These are phyloP conservation scores for Pterobdella sp. DNA, from an alignment of 2,888 invertebrate species.

Conservation along the genomic window DNA sequence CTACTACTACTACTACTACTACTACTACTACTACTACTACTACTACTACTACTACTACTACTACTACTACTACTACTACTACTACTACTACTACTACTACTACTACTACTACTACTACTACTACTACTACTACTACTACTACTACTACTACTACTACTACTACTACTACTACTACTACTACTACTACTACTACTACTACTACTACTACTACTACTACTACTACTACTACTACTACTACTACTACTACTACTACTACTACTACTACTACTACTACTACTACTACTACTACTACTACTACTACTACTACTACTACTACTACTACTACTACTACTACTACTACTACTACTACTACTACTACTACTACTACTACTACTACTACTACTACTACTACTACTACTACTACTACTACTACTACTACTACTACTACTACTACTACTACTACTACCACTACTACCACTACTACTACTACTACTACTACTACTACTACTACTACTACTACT, in stretches of 20 bases:
- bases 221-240: constrained; percentile 19
- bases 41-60: constrained; percentile 21
- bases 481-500: constrained; percentile 16
- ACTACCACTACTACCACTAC: not conserved
- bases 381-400: constrained; percentile 16
- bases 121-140: not conserved
- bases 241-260: constrained; percentile 23
- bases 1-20: constrained; percentile 26
- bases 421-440: constrained; percentile 13
- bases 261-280: constrained; percentile 15
- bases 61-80: constrained; percentile 17
- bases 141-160: not conserved
- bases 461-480: constrained; percentile 13
- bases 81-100: constrained; percentile 10
- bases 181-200: not conserved
- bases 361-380: constrained; percentile 26
- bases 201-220: constrained; percentile 18
- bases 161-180: constrained; percentile 1
- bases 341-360: constrained; percentile 25
- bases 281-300: constrained; percentile 14
- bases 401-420: constrained; percentile 1
- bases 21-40: constrained; percentile 26
- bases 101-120: not conserved
- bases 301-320: constrained; percentile 22
- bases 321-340: constrained; percentile 10